Base-by-base conservation (phyloP, 2,888 invertebrate species). In the Cenopis cana region DNA sequence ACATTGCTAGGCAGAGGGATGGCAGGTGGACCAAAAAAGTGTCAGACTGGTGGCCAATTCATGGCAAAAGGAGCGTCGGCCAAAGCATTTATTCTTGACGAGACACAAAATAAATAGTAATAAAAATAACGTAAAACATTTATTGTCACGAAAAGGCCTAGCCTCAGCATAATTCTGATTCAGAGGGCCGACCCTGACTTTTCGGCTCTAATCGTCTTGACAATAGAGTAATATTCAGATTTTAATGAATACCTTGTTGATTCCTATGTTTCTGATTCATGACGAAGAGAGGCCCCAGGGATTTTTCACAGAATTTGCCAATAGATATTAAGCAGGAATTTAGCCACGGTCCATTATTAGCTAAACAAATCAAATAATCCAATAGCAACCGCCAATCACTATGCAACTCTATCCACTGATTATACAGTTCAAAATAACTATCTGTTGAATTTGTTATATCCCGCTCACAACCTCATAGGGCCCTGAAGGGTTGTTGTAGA, bases 401-500 rank as follows among this genome's bases (percentile, higher is more conserved):
- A 41, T 61, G 10, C 38, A 41, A 55, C 54, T 55, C 41, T 68
- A 61, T 36, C 17, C 55, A 46, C 12, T 55, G 33, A 11, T 14
- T 10, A 49, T 17, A 61, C n/a, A 64, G 56, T 38, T 17, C 6
- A 57, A 38, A 56, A 33, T 49, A 33, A 24, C 24, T 50, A 17
- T 49, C 18, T n/a, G 36, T 62, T 24, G 33, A 62, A 56, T 62
- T 57, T 62, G 56, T 68, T 49, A 68, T 55, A 69, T 36, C 54
- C 68, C 62, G 36, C 24, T 69, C 64, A 57, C 29, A 38, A 64
- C 29, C 18, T 50, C 38, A 49, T 57, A 59, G 57, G 65, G 9
- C 69, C 57, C 69, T 10, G 20, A 70, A 65, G 69, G 65, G 65
- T 59, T 52, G 52, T 70, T 18, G 2, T 18, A 59, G 59, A 70